These are phyloP conservation scores for Hydractinia symbiolongicarpus DNA, from an alignment of 30 jellyfish, hydroid and myxozoan genomes.

Conservation along the genomic window DNA sequence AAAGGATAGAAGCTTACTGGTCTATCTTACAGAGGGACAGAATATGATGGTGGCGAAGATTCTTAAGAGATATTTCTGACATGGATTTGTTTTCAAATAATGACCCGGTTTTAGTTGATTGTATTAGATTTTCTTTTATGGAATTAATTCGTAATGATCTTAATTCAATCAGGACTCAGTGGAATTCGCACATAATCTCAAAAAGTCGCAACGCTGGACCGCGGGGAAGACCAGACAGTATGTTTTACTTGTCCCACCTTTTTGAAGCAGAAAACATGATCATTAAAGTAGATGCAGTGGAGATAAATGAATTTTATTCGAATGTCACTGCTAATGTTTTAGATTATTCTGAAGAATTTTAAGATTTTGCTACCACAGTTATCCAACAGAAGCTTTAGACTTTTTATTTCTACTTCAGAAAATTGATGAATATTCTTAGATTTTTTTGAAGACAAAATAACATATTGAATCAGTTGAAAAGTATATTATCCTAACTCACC, in stretches of 20 bases:
- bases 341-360: constrained; percentile 40
- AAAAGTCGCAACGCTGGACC: constrained; percentile 31
- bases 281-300: constrained; percentile 27
- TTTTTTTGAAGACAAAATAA: no score
- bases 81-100: constrained; percentile 26
- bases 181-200: constrained; percentile 40
- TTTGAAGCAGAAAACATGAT: constrained; percentile 24
- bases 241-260: constrained; percentile 48
- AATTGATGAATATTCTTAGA: no score
- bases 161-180: constrained; percentile 39
- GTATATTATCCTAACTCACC: no score
- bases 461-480: no score
- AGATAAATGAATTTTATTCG: constrained; percentile 31
- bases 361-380: constrained; percentile 44
- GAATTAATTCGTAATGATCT: constrained; percentile 49
- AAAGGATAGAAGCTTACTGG: constrained; percentile 65
- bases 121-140: constrained; percentile 52
- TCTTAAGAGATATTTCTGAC: constrained; percentile 50
- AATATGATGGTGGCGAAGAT: constrained; percentile 65
- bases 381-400: not conserved
- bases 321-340: constrained; percentile 24
- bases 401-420: no score
- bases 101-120: constrained; percentile 46
- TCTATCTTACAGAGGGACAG: constrained; percentile 44
- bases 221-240: constrained; percentile 55